These are phyloP conservation scores for Bombylius major DNA, from an alignment of 2,888 invertebrate species.

Conservation along the genomic window DNA sequence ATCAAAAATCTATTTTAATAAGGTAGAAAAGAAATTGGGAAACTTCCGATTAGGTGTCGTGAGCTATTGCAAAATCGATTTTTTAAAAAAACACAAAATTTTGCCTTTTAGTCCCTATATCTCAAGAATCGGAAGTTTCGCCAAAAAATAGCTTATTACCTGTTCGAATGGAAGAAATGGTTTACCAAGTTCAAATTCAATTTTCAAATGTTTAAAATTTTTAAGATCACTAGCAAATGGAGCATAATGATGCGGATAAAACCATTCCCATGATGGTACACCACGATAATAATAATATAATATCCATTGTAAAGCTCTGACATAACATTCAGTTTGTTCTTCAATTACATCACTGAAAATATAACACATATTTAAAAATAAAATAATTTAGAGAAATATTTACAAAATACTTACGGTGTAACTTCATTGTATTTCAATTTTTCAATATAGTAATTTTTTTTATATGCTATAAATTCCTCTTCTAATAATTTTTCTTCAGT, in stretches of 20 bases:
- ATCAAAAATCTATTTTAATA: background rate
- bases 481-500: slow-evolving; percentile 44
- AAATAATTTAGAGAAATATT: background rate
- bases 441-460: slow-evolving; percentile 81
- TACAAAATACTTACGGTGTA: slow-evolving; percentile 48
- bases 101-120: too few species aligned
- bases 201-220: slow-evolving; percentile 59
- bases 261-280: slow-evolving; percentile 97
- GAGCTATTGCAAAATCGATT: too few species aligned
- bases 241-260: slow-evolving; percentile 93
- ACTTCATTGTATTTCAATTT: slow-evolving; percentile 73
- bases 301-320: slow-evolving; percentile 93
- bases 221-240: slow-evolving; percentile 90
- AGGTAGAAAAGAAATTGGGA: background rate
- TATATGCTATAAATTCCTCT: slow-evolving; percentile 71
- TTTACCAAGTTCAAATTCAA: slow-evolving; percentile 71
- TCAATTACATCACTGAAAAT: slow-evolving; percentile 57
- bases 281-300: slow-evolving; percentile 93
- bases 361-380: background rate
- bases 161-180: slow-evolving; percentile 92
- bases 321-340: slow-evolving; percentile 77
- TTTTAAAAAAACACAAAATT: too few species aligned
- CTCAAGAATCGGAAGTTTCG: too few species aligned
- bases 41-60: too few species aligned
- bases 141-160: slow-evolving; percentile 30